Evolutionary conservation across 30 jellyfish, hydroid and myxozoan species (phyloP).

Genomic region (Calvadosia cruxmelitensis): DNA sequence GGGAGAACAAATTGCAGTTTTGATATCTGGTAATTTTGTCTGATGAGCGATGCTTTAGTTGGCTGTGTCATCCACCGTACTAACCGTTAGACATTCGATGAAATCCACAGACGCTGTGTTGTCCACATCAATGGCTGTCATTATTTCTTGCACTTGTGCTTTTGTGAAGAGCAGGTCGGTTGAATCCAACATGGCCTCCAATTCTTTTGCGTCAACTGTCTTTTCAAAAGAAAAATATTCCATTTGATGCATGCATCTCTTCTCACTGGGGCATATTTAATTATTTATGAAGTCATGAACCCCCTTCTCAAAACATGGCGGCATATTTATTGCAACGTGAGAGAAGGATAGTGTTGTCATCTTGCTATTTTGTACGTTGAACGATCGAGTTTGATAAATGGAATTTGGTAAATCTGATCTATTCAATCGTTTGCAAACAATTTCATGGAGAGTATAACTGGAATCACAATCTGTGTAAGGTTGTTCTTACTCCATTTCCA

Average conservation of each 20-base stretch:
- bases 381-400: no score
- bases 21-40: no score
- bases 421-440: no score
- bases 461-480: no score
- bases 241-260: not conserved
- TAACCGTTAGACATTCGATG: conserved; percentile 73
- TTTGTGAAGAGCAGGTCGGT: conserved; percentile 61
- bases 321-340: no score
- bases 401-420: no score
- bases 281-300: not conserved
- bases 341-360: no score
- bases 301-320: not conserved
- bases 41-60: no score
- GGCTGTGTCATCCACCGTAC: no score
- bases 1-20: no score
- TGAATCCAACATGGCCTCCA: conserved; percentile 59
- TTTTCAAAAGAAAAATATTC: not conserved
- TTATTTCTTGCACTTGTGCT: conserved; percentile 49
- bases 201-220: conserved; percentile 72
- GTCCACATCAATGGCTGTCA: conserved; percentile 54
- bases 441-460: no score
- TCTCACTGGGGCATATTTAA: not conserved
- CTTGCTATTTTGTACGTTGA: no score
- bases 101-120: conserved; percentile 58
- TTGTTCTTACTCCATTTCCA: conserved; percentile 71